Conservation (phyloP, 2,888 invertebrate genomes). For the Isoperla grammatica region DNA sequence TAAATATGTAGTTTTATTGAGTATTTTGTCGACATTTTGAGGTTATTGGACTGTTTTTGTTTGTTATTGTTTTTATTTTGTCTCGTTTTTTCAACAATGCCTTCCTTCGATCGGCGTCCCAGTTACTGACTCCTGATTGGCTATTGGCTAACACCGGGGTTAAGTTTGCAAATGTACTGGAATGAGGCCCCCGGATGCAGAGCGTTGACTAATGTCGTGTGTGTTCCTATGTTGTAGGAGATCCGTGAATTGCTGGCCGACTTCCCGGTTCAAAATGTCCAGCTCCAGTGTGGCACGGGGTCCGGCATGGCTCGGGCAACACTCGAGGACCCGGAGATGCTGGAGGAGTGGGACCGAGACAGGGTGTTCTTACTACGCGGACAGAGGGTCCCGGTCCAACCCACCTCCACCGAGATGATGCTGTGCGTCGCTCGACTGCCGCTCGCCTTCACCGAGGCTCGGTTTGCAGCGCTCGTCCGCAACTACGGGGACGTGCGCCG, state of each 20-base stretch:
- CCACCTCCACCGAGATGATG: slow-evolving; percentile 45
- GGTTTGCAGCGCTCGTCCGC: slow-evolving; percentile 44
- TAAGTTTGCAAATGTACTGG: too few relatives aligned
- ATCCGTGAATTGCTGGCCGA: slow-evolving; percentile 40
- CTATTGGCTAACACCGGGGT: too few relatives aligned
- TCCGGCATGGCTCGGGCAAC: slow-evolving; percentile 39
- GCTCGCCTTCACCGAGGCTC: slow-evolving; percentile 42
- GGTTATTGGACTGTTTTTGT: too few relatives aligned
- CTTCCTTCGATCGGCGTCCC: too few relatives aligned
- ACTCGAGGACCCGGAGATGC: slow-evolving; percentile 41
- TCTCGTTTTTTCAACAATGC: too few relatives aligned
- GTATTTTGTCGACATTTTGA: too few relatives aligned
- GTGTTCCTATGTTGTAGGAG: slow-evolving; percentile 33
- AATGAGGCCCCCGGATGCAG: too few relatives aligned
- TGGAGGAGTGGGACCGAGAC: slow-evolving; percentile 44
- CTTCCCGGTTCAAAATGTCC: slow-evolving; percentile 39
- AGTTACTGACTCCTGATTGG: too few relatives aligned
- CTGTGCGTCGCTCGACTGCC: slow-evolving; percentile 49
- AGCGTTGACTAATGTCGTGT: too few relatives aligned
- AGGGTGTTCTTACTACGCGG: slow-evolving; percentile 39
- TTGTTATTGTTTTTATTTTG: too few relatives aligned
- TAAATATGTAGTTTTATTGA: too few relatives aligned
- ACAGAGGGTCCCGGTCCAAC: slow-evolving; percentile 42
- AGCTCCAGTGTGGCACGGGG: slow-evolving; percentile 37
- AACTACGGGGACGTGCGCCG: slow-evolving; percentile 45